Evolutionary conservation across 2,113 vertebrate species (phyloP).

Genomic region (Heliornis fulica): DNA sequence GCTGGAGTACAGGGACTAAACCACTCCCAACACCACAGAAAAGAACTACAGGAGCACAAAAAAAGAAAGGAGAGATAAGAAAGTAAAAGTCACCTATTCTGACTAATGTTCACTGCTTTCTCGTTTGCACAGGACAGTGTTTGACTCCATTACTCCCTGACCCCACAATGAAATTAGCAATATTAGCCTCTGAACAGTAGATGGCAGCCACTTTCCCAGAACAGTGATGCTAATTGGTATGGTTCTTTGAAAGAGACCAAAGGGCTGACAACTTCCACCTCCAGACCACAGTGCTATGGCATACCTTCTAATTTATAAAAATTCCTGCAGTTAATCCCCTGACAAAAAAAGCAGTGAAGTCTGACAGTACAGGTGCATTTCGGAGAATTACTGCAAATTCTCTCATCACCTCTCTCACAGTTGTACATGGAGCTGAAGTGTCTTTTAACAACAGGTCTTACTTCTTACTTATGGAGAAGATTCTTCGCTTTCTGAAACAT

Average conservation of each 20-base stretch:
- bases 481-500: neutral
- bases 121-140: neutral
- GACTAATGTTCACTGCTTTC: neutral
- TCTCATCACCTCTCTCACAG: neutral
- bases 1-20: neutral
- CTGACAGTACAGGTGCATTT: neutral
- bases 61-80: no score
- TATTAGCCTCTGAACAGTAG: neutral
- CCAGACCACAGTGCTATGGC: neutral
- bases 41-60: no score
- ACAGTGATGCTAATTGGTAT: neutral
- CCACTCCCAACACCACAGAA: neutral
- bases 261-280: neutral
- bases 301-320: neutral
- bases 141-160: neutral
- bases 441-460: neutral
- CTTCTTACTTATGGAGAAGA: no score
- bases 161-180: neutral
- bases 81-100: neutral
- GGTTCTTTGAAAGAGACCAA: neutral
- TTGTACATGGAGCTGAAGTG: neutral
- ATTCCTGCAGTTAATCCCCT: neutral
- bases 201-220: neutral
- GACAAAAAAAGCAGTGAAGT: neutral
- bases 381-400: neutral